Evolutionary conservation across 1,140 invertebrate species (phyloP), one percentile per base, ranked within the genome.

Genomic region (Adoxophyes honmai): DNA sequence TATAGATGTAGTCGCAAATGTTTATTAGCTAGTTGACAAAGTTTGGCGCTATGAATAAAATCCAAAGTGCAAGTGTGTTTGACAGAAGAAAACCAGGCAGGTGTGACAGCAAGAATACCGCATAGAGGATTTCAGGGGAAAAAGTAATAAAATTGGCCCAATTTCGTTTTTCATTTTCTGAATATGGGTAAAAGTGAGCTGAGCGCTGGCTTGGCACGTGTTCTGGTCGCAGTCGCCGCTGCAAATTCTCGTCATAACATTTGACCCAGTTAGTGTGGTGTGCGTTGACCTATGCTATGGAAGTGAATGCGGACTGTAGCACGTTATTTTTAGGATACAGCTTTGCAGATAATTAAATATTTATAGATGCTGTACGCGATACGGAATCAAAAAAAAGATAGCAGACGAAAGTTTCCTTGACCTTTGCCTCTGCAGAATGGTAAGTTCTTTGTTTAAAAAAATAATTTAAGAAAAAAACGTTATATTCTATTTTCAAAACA

Each of bases 341-440:
- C 76, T 84, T 86, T 83, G 86, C 86, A 79, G 83, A 80, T 88
- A 81, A 81, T 86, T 86, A 86, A 86, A 83, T 88, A 88, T 88
- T 86, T 83, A 86, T 86, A 85, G 69, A 79, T 81, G 72, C 69
- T 68, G 68, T 78, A 75, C 66, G 70, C 65, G 68, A 78, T 74
- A 70, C 64, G 66, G 58, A 76, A 77, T 73, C 73, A 67, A 60
- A 63, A 69, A 70, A 78, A 57, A 60, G 68, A 68, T 65, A 65
- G 57, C 61, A 65, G 62, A 68, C 42, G 60, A 42, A 65, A 68
- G 52, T 61, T 63, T 42, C 44, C 62, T 61, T 64, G 66, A 78
- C 64, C 61, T 65, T 68, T 76, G 68, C 57, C 65, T 62, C 66
- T 69, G 64, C 52, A 60, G 55, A 64, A 72, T 70, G 77, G 79